Base-by-base conservation (phyloP, 1,140 invertebrate genomes). In the Anastatus disparis region DNA sequence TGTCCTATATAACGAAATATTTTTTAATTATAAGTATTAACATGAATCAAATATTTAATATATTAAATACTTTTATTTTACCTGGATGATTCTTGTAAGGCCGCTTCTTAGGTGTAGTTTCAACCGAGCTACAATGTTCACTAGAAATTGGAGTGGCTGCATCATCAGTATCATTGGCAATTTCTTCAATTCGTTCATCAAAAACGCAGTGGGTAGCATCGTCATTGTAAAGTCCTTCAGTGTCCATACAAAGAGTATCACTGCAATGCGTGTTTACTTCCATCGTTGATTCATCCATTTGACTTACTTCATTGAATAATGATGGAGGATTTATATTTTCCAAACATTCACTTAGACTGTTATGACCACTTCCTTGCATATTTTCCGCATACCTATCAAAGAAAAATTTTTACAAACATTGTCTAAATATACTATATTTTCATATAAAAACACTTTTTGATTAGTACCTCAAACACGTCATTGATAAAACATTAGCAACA, bases 101-200 rank as follows among this genome's bases (percentile, higher is more conserved):
- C 10, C 81, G 84, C 75, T 88, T 91, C 73, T 91, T 93, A 0
- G 91, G 92, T 0, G 92, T 92, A 0, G 90, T 91, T 72, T 93
- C 92, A 0, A 89, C 89, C 12, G 91, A 93, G 75, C 91, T 93
- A 13, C 81, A 85, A 12, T 89, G 85, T 70, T 89, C 88, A 0
- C 87, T 87, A 13, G 84, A 84, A 52, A 89, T 81, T 0, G 88
- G 87, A 24, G 88, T 89, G 0, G 81, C 71, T 17, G 83, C 88
- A 35, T 88, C 87, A 42, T 88, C 86, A 4, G 83, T 84, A 31
- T 85, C 83, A 56, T 84, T 81, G 7, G 77, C 81, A 10, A 64
- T 67, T 29, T 84, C 82, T 17, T 84, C 79, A 38, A 82, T 80
- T 20, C 66, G 70, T n/a, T 83, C 78, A 1, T 75, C 76, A 24